These are phyloP conservation scores for Oceanodroma tethys DNA, from an alignment of 2,113 vertebrate species.

Conservation along the genomic window DNA sequence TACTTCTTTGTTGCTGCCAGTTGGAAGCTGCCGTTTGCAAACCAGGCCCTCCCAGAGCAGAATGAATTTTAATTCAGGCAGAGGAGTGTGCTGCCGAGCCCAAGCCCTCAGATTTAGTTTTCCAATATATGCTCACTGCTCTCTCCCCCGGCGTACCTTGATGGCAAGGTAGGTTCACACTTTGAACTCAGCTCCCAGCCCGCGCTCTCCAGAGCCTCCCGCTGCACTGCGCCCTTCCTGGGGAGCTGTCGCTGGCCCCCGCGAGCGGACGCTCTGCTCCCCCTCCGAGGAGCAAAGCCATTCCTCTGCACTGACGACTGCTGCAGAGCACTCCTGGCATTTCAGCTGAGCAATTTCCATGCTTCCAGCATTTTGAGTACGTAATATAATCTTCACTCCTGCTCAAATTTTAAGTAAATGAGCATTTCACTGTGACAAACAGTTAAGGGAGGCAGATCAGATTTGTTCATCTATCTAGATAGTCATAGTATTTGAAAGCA, in stretches of 20 bases:
- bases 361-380: neutral
- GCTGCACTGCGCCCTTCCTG: fast-evolving
- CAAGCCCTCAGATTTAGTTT: neutral
- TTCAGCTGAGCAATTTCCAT: neutral
- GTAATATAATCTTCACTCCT: neutral
- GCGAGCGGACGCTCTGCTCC: fast-evolving
- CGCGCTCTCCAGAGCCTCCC: neutral
- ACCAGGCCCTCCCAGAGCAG: neutral
- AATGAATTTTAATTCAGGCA: neutral
- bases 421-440: neutral
- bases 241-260: neutral
- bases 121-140: fast-evolving
- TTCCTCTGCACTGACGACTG: neutral
- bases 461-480: neutral
- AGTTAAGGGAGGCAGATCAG: neutral
- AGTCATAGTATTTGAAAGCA: neutral
- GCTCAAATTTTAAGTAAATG: neutral
- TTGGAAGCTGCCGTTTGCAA: neutral
- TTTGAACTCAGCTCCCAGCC: fast-evolving
- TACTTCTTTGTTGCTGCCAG: constrained; percentile 22
- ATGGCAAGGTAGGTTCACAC: neutral
- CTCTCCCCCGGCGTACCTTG: fast-evolving
- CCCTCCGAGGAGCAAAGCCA: neutral
- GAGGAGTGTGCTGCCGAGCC: fast-evolving
- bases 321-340: neutral